Base-by-base conservation (phyloP, 1,140 invertebrate genomes). In the Parapsyche elsis region DNA sequence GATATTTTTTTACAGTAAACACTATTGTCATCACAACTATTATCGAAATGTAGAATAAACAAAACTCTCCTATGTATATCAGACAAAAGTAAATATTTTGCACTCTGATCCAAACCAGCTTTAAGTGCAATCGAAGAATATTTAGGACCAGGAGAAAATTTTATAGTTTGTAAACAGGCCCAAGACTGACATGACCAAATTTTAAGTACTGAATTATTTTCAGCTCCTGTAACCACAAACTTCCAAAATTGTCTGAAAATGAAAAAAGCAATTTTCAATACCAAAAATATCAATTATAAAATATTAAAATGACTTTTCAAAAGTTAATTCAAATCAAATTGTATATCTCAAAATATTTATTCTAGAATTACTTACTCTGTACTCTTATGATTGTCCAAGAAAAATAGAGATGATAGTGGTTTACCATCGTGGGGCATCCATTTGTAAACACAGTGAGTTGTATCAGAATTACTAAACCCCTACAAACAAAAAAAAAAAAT, bases 131-230 rank as follows among this genome's bases (percentile, higher is more conserved):
- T 71, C 71, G 87, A 87, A 5, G 88, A 85, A 0, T 85, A 85
- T 5, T 84, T 64, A 26, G 86, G 78, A 0, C 86, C 84, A 9
- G 91, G 88, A 0, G 90, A 87, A 85, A 94, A 97, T 83, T 89
- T 92, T 76, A 98, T 92, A 0, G 94, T 97, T 88, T 99, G 97
- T 16, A 98, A 88, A 85, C 97, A 98, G 38, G 91, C 91, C 97
- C 97, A 99, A 0, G 95, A 91, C 85, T 97, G 94, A 87, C 97
- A 99, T 9, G 95, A 96, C 96, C 97, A 98, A 23, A 99, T 88
- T 88, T 98, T 98, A 14, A 99, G 88, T 85, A 96, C 95, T 0
- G 94, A 93, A 87, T 98, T 98, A 85, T 96, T 92, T 81, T 96
- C 93, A 9, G 95, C 94, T 0, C 96, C 96, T 0, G 97, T 98